These are phyloP conservation scores for Quadriops clusia DNA, from an alignment of 2,888 invertebrate species.

Conservation along the genomic window DNA sequence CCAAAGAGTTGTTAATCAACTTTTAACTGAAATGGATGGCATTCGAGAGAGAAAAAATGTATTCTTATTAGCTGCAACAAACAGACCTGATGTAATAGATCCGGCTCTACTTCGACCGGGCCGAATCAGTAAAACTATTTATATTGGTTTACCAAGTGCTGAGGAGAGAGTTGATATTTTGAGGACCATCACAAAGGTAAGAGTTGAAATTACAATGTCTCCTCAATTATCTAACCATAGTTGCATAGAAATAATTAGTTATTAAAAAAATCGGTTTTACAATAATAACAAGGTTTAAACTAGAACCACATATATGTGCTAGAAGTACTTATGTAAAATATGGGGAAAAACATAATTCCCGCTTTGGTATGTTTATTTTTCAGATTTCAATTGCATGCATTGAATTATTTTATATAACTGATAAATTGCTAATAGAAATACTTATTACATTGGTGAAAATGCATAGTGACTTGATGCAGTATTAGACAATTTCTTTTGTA, in stretches of 20 bases:
- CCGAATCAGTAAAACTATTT: constrained; percentile 79
- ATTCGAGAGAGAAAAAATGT: constrained; percentile 84
- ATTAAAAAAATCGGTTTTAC: too few species aligned
- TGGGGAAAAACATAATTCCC: too few species aligned
- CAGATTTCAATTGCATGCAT: too few species aligned
- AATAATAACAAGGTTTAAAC: too few species aligned
- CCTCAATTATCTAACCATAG: background rate
- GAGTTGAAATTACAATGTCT: background rate
- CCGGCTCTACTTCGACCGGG: constrained; percentile 85
- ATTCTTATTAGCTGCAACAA: constrained; percentile 91
- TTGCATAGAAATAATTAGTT: constrained; percentile 1
- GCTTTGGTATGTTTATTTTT: too few species aligned
- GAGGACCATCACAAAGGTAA: constrained; percentile 74
- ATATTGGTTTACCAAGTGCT: constrained; percentile 74
- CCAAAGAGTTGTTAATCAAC: constrained; percentile 83
- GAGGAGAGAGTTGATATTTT: constrained; percentile 80
- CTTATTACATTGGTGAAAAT: too few species aligned
- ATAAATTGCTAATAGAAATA: too few species aligned
- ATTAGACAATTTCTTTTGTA: too few species aligned
- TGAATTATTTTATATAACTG: too few species aligned
- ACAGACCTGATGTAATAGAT: constrained; percentile 93
- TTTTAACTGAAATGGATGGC: constrained; percentile 98
- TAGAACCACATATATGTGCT: too few species aligned
- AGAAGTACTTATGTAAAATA: too few species aligned
- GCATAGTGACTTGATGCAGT: too few species aligned